phyloP scores from a whole-genome alignment of 2,888 invertebrate species.

The Deilephila elpenor region DNA sequence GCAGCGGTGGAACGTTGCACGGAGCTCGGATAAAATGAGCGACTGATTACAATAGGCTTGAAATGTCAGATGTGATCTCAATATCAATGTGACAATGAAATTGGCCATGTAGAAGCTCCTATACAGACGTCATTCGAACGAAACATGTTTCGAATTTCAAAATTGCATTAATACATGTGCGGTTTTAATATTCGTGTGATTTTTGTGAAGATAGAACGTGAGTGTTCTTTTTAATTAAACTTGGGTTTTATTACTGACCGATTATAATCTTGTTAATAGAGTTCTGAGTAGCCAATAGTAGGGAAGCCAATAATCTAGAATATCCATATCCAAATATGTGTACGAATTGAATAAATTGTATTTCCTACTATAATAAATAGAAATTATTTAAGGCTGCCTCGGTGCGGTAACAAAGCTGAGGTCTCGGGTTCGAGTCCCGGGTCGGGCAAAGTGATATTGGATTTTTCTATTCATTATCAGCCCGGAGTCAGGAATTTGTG shows the following conservation, averaged over 20 bases:
- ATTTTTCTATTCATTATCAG: too few relatives aligned
- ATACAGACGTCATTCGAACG: slow-evolving; percentile 31
- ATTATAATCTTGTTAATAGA: not conserved
- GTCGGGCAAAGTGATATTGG: too few relatives aligned
- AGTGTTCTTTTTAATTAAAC: not conserved
- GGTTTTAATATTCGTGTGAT: slow-evolving; percentile 15
- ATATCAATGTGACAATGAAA: slow-evolving; percentile 41
- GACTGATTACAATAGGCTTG: slow-evolving; percentile 46
- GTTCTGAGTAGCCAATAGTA: too few relatives aligned
- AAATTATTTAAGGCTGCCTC: too few relatives aligned
- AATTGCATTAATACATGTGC: not conserved
- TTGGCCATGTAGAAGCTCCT: slow-evolving; percentile 25
- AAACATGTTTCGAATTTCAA: slow-evolving; percentile 32
- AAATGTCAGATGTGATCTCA: slow-evolving; percentile 48
- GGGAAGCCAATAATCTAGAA: too few relatives aligned
- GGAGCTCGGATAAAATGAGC: slow-evolving; percentile 51
- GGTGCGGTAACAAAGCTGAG: too few relatives aligned
- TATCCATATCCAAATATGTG: too few relatives aligned
- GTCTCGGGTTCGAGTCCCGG: too few relatives aligned
- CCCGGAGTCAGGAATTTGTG: too few relatives aligned
- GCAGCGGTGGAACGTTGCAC: slow-evolving; percentile 43
- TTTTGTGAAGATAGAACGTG: slow-evolving; percentile 25
- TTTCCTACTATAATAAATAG: too few relatives aligned
- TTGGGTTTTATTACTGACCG: not conserved
- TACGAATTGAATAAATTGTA: too few relatives aligned